Evolutionary conservation across 1,140 invertebrate species (phyloP), one percentile per base, ranked within the genome.

Genomic region (Venustaconcha ellipsiformis): DNA sequence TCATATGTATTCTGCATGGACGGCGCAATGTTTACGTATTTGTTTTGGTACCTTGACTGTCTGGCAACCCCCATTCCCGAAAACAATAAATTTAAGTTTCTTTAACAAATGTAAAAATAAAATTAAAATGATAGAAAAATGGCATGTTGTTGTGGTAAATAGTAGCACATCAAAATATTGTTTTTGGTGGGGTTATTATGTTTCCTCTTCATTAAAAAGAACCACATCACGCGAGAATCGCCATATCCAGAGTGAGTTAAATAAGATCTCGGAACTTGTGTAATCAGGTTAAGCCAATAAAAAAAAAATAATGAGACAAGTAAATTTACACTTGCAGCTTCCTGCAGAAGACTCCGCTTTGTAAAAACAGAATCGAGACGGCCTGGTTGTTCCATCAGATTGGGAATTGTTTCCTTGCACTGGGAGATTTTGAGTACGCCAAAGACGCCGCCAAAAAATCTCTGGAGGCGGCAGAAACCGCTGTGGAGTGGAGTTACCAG

Each of bases 311-410:
- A 37, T 37, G 37, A 37, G 8, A 37, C 37, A 37, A 37, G 37
- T 37, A 20, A 37, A 23, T 17, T 18, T 65, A 56, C n/a, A 14
- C 23, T 60, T 75, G 11, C 62, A 88, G 87, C n/a, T 88, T 87
- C 77, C 81, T 86, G 37, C 67, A 83, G 48, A 89, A 89, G 72
- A 76, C 88, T 13, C 85, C 85, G 23, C 77, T 86, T 30, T 85
- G 79, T 63, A 80, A 78, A 26, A 80, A 76, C n/a, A 70, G 80
- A 12, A 64, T 88, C 14, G 89, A 90, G 78, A 85, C 80, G 15
- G 83, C 89, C 2, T 90, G 89, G 89, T 76, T 90, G 23, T 86
- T 86, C 76, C 89, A 90, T 72, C 88, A 90, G 78, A 89, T 90
- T 17, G 89, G 89, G 0, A 84, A 88, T 66, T 90, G 89, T 76